Conservation (phyloP, 1,140 invertebrate genomes). For the Acyrthosiphon pisum region DNA sequence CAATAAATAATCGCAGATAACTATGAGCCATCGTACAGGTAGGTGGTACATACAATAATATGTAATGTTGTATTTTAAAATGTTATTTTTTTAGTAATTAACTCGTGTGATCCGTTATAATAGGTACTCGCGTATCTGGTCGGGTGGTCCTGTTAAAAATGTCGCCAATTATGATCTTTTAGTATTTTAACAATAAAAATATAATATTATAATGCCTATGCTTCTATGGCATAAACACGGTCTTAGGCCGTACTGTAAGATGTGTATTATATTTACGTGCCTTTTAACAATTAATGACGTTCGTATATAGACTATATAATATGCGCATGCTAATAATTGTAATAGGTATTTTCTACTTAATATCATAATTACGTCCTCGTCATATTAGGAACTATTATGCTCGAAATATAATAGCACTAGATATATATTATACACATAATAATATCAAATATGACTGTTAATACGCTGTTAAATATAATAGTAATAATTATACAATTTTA, state of each 20-base stretch:
- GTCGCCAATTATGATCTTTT: background rate
- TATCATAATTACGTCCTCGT: background rate
- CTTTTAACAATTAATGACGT: background rate
- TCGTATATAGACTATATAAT: background rate
- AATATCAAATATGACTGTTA: background rate
- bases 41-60: too few species aligned
- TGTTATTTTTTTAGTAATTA: too few species aligned
- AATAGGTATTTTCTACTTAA: background rate
- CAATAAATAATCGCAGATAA: background rate
- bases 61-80: too few species aligned
- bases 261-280: background rate
- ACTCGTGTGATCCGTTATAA: too few species aligned
- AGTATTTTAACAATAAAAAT: background rate
- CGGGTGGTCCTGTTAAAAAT: too few species aligned
- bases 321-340: background rate
- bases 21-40: background rate
- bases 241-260: background rate
- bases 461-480: background rate
- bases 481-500: background rate
- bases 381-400: background rate
- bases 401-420: background rate
- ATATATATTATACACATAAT: too few species aligned
- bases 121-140: too few species aligned
- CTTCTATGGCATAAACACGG: background rate
- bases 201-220: background rate